Evolutionary conservation across 2,888 invertebrate genomes (phyloP), one percentile per base, ranked within the genome.

Genomic region (Mythimna ferrago): DNA sequence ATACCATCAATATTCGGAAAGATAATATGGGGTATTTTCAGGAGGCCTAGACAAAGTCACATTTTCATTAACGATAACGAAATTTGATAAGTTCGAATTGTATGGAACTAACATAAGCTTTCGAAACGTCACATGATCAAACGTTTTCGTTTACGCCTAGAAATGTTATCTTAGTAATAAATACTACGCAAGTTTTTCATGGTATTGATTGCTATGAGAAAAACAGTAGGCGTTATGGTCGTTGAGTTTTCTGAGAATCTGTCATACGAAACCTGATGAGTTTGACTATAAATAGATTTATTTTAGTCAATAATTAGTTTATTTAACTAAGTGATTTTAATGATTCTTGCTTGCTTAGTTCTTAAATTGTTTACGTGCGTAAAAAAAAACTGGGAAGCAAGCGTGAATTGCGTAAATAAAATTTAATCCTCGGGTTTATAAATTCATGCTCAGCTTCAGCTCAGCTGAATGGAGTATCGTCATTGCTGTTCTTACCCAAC

Each of bases 161-260:
- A 14, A 11, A 38, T 70, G 57, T 71, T 41, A n/a, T 2, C 6
- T 48, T 41, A 21, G 70, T 56, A 78, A 71, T 11, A 3, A 44
- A 16, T 41, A 3, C 9, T 9, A 44, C 1, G 38, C 19, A n/a
- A 26, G 14, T 44, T 35, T 44, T 14, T 54, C 21, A 11, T 9
- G 51, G 16, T 11, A 61, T 32, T 67, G 0, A 10, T 65, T 48
- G 80, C 70, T 83, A 65, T 14, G 16, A 26, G 53, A 63, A 68
- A 70, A 72, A 21, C 48, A 16, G 3, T n/a, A 83, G 81, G 81
- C 76, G 75, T 60, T 10, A 44, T 9, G 32, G 10, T 9, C 7
- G 5, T 38, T 11, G 14, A 0, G 2, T 10, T 9, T 1, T 66
- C 2, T 16, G n/a, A 10, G 14, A 38, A 58, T 65, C 21, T 26